These are phyloP conservation scores for Orthosia incerta DNA, from an alignment of 2,888 invertebrate species.

Conservation along the genomic window DNA sequence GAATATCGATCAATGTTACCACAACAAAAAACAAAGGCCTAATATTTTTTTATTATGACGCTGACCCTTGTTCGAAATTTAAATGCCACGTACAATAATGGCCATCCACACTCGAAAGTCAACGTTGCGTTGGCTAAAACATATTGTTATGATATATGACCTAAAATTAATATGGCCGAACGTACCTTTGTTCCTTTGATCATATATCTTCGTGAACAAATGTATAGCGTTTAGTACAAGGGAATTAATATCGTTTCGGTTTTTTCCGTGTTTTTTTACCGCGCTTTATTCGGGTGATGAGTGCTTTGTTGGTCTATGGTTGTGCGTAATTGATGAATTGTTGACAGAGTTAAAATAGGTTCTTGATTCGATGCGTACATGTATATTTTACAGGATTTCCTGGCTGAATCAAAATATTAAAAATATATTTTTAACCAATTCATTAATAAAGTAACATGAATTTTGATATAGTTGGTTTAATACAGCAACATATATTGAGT, in stretches of 20 bases:
- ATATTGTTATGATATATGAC: conserved; percentile 69
- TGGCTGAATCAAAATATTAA: conserved; percentile 14
- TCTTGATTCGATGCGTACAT: conserved; percentile 29
- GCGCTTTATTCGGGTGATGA: conserved; percentile 23
- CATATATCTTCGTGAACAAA: conserved; percentile 68
- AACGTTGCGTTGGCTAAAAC: conserved; percentile 59
- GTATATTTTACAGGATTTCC: neutral
- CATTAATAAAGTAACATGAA: neutral
- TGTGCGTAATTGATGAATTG: conserved; percentile 40
- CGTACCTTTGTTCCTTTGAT: conserved; percentile 66
- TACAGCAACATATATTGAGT: too few species aligned
- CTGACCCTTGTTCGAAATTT: conserved; percentile 50
- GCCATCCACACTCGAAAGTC: conserved; percentile 55
- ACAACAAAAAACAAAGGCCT: conserved; percentile 2
- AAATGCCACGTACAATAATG: conserved; percentile 59
- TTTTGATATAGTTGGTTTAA: neutral
- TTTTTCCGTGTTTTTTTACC: conserved; percentile 40
- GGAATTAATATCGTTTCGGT: conserved; percentile 54
- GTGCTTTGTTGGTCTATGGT: conserved; percentile 42
- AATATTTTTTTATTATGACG: conserved; percentile 29
- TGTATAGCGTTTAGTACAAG: conserved; percentile 62
- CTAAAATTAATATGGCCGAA: conserved; percentile 68
- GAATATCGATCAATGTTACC: conserved; percentile 21
- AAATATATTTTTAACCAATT: too few species aligned
- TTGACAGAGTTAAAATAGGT: conserved; percentile 23